Evolutionary conservation across 2,797 vertebrate species (phyloP).

Genomic region (Euthynnus affinis): DNA sequence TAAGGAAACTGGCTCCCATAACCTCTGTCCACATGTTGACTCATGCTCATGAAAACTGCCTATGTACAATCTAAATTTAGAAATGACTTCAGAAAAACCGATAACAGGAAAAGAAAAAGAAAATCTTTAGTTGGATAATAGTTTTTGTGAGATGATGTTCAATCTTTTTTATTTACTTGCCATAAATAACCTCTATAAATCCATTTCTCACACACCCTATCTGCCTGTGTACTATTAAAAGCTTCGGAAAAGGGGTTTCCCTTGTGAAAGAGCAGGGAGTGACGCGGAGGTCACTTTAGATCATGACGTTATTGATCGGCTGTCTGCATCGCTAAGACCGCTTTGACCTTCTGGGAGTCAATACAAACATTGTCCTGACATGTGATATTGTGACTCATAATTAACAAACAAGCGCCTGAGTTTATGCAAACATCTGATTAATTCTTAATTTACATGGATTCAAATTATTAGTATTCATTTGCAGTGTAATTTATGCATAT

Average conservation of each 20-base stretch:
- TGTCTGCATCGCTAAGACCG: conserved; percentile 22
- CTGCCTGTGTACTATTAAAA: conserved; percentile 30
- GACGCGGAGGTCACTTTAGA: conserved; percentile 45
- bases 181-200: conserved; percentile 38
- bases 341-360: conserved; percentile 10
- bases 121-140: neutral
- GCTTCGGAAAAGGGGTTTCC: conserved; percentile 47
- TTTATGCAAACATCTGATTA: conserved; percentile 50
- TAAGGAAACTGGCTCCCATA: conserved; percentile 62
- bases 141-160: conserved; percentile 10
- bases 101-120: conserved; percentile 35
- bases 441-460: conserved; percentile 30
- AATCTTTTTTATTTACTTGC: conserved; percentile 19
- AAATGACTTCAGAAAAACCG: conserved; percentile 33
- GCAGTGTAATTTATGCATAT: conserved; percentile 21
- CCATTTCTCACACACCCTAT: conserved; percentile 15
- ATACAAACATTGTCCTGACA: neutral
- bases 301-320: conserved; percentile 34
- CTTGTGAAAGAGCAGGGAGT: conserved; percentile 57
- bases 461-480: conserved; percentile 39
- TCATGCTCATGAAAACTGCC: conserved; percentile 61
- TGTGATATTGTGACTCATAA: conserved; percentile 9
- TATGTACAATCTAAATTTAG: conserved; percentile 66
- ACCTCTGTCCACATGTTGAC: conserved; percentile 64
- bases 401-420: conserved; percentile 25